These are phyloP conservation scores for Hirtodrosophila duncani DNA, from an alignment of 2,888 invertebrate species.

Conservation along the genomic window DNA sequence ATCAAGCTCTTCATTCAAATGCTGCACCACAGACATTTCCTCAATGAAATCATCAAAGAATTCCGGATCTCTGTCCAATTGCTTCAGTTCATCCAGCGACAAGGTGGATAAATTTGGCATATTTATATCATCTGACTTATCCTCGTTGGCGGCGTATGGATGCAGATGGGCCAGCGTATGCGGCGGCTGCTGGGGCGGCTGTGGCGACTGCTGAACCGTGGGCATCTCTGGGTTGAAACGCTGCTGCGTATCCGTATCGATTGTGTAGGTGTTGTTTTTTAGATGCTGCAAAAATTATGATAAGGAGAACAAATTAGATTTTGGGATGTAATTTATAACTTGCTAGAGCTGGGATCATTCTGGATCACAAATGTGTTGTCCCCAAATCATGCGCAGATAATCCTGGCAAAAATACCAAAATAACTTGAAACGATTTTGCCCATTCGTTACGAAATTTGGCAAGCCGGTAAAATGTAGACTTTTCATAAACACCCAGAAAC, in stretches of 20 bases:
- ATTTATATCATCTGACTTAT: constrained; percentile 32
- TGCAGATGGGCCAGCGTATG: constrained; percentile 19
- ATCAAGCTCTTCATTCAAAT: constrained; percentile 84
- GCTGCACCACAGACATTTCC: constrained; percentile 83
- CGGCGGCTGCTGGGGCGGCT: constrained; percentile 19
- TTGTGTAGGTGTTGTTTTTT: too few relatives aligned
- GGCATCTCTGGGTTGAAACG: constrained; percentile 38
- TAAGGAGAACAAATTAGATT: too few relatives aligned
- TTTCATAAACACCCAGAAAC: too few relatives aligned
- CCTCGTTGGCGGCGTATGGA: constrained; percentile 22
- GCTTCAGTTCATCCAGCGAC: constrained; percentile 83
- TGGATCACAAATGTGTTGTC: too few relatives aligned
- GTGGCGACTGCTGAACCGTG: constrained; percentile 47
- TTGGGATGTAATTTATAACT: too few relatives aligned
- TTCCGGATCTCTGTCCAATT: constrained; percentile 84
- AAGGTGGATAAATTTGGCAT: constrained; percentile 77
- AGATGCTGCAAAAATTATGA: too few relatives aligned
- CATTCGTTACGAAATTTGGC: too few relatives aligned
- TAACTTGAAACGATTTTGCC: too few relatives aligned
- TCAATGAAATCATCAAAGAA: constrained; percentile 86
- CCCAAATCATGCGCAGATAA: too few relatives aligned
- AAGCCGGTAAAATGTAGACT: too few relatives aligned
- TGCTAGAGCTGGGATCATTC: too few relatives aligned
- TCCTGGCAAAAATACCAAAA: too few relatives aligned
- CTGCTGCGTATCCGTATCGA: background rate